Base-by-base conservation (phyloP, 2,113 vertebrate species). In the Hystrix cristata region DNA sequence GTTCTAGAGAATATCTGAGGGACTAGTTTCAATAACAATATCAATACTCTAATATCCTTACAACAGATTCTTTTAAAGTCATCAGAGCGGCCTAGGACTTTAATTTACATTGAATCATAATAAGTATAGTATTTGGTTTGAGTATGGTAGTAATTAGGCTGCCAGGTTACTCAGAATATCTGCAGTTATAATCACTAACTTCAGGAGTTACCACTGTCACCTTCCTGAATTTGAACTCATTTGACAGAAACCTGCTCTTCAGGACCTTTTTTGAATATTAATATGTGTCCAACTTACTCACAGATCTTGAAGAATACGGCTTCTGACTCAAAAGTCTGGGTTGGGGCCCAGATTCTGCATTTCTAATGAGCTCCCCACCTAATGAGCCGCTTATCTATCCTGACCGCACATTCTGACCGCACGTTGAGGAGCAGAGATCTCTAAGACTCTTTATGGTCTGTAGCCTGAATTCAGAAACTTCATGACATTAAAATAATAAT, bases 21-120 rank as follows among this genome's bases (percentile, higher is more conserved):
- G 34, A 60, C 4, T 34, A 27, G 38, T 78, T 95, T 96, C 51
- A 79, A 55, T 55, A 72, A 51, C 46, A 85, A 85, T 82, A 59
- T 29, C 7, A 9, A 65, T 34, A 79, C 89, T 88, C 89, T 34
- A 64, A 51, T 87, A 81, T 78, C n/a, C 53, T 94, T 38, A 93
- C 2, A 57, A 83, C 2, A 76, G 57, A 43, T 93, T 74, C 43
- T 91, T 90, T 93, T 79, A 43, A 91, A 94, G 80, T 96, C 25
- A 83, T 91, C 43, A 34, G 51, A 94, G 21, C 88, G 84, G 38
- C 18, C 57, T 27, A 67, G 60, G 16, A 81, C 15, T 91, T 95
- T 81, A 76, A 8, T 18, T 81, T 80, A 74, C 21, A 55, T 4
- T 76, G 48, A 80, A 46, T 78, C 34, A 69, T 69, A 90, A 69